Evolutionary conservation across 2,113 vertebrate species (phyloP).

Genomic region (Prochilodus magdalenae): DNA sequence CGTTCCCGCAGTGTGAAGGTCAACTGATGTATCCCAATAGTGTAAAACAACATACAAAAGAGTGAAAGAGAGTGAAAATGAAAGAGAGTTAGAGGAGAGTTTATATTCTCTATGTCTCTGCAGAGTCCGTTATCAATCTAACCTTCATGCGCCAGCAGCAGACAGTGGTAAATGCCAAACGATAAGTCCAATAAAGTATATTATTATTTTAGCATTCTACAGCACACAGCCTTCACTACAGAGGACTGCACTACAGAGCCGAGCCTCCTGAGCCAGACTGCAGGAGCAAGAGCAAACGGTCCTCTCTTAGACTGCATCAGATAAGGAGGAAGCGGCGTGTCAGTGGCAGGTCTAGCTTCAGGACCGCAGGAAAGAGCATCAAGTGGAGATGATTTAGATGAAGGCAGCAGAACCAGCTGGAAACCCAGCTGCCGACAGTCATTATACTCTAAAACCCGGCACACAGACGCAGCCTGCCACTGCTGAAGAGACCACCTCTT

Average conservation of each 20-base stretch:
- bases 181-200: neutral
- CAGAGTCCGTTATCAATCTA: neutral
- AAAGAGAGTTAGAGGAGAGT: no score
- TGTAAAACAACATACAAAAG: neutral
- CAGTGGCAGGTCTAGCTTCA: neutral
- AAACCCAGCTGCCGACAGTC: constrained; percentile 31
- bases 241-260: neutral
- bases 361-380: constrained; percentile 4
- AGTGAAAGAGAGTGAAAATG: neutral
- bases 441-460: constrained; percentile 28
- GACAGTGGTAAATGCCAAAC: neutral
- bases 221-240: neutral
- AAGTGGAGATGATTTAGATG: constrained; percentile 22
- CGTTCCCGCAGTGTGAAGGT: no score
- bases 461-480: constrained; percentile 7
- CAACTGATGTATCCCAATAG: neutral
- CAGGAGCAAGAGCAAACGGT: neutral
- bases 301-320: constrained; percentile 3
- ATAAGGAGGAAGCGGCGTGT: neutral
- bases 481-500: constrained; percentile 1
- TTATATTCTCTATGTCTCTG: neutral
- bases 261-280: neutral
- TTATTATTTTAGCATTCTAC: neutral
- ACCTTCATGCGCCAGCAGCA: neutral
- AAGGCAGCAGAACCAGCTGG: constrained; percentile 40